Percentiles rank a stretch among this genome's conserved stretches.
phyloP scores from a whole-genome alignment of 2,888 invertebrate species.

The Lathronympha strigana region DNA sequence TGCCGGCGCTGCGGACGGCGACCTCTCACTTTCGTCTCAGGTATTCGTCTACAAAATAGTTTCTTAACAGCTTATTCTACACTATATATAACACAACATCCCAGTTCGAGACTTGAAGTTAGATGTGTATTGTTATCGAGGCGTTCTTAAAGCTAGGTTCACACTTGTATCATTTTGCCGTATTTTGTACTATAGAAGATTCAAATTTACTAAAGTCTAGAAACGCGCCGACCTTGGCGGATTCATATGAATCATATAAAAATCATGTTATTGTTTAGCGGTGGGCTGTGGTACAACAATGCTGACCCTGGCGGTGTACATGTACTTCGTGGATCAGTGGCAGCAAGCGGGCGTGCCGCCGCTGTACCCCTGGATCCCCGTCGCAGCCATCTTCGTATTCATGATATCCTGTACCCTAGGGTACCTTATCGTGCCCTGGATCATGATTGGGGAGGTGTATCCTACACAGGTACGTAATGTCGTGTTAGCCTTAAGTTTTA shows the following conservation, averaged over 20 bases:
- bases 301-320: constrained; percentile 84
- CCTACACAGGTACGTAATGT: constrained; percentile 82
- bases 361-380: constrained; percentile 85
- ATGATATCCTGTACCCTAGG: constrained; percentile 86
- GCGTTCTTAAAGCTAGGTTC: no score
- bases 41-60: no score
- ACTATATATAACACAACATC: no score
- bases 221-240: no score
- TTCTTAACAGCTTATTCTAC: no score
- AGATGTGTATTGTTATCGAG: no score
- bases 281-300: constrained; percentile 86
- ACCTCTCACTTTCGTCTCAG: constrained; percentile 86
- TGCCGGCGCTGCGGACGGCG: constrained; percentile 85
- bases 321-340: constrained; percentile 84
- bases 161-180: no score
- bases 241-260: no score
- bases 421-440: constrained; percentile 88
- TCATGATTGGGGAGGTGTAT: constrained; percentile 90
- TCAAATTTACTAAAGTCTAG: no score
- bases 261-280: constrained; percentile 60
- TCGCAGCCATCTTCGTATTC: constrained; percentile 85
- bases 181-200: no score
- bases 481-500: background rate
- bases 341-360: constrained; percentile 64
- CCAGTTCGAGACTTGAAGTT: no score